These are phyloP conservation scores for Gobio gobio DNA, from an alignment of 2,113 vertebrate genomes.

Conservation along the genomic window DNA sequence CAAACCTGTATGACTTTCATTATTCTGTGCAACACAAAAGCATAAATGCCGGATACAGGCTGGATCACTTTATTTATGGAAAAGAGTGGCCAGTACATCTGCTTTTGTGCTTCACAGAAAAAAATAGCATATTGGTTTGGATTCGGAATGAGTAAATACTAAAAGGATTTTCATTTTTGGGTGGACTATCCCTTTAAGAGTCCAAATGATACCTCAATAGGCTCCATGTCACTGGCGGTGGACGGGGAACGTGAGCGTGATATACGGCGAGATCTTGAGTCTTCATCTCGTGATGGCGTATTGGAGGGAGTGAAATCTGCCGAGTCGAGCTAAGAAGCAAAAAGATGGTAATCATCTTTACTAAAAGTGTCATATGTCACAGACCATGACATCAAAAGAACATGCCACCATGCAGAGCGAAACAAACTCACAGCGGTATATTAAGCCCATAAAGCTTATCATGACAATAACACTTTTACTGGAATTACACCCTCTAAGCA, in stretches of 20 bases:
- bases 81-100: background rate
- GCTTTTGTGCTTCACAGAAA: background rate
- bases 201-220: conserved; percentile 80
- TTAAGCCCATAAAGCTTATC: background rate
- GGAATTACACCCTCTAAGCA: background rate
- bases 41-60: background rate
- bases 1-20: background rate
- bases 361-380: background rate
- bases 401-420: conserved; percentile 13
- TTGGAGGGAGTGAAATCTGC: conserved; percentile 90
- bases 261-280: conserved; percentile 84
- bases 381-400: background rate
- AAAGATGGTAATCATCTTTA: background rate
- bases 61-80: background rate
- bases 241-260: conserved; percentile 89
- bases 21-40: conserved; percentile 5
- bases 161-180: background rate
- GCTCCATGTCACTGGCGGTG: conserved; percentile 89
- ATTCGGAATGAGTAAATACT: background rate
- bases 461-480: conserved; percentile 19
- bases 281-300: conserved; percentile 86
- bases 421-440: background rate
- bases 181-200: background rate
- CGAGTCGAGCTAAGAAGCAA: conserved; percentile 82
- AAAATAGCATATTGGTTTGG: background rate